Percentiles rank a stretch among this genome's conserved stretches.
Conservation (phyloP, 2,113 vertebrate genomes). For the Catharus bicknelli region DNA sequence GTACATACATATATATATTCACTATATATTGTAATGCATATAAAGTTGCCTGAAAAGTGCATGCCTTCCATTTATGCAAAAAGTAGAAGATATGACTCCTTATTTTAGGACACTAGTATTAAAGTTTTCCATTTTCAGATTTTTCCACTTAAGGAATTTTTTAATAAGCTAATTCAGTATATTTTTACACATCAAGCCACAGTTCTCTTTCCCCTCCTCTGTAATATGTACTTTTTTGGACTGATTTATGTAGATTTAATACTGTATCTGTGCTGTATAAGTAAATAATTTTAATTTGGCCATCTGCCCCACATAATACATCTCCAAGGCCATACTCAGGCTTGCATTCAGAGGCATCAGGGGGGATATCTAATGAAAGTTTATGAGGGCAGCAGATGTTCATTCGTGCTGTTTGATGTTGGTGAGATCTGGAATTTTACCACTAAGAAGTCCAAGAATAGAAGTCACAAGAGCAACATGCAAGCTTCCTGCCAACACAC, state of each 20-base stretch:
- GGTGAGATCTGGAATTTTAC: constrained; percentile 16
- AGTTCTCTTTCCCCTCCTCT: background rate
- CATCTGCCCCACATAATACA: constrained; percentile 21
- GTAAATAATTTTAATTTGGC: constrained; percentile 56
- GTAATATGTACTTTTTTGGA: background rate
- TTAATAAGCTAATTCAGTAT: background rate
- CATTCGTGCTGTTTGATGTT: background rate
- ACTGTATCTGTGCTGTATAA: background rate
- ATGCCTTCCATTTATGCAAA: background rate
- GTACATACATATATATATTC: background rate
- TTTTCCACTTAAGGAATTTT: background rate
- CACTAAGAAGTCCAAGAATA: background rate
- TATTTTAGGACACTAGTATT: background rate
- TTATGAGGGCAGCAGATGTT: constrained; percentile 20
- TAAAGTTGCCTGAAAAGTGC: background rate
- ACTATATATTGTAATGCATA: background rate
- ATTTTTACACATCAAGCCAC: background rate
- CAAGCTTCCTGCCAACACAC: background rate
- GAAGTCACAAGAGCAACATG: background rate
- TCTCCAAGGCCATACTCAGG: background rate
- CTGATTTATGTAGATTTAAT: background rate
- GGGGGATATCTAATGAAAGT: background rate
- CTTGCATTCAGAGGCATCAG: background rate
- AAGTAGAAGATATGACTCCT: background rate
- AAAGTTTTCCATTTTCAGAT: background rate